These are phyloP conservation scores for Sphenopsis melanotis DNA, from an alignment of 2,797 vertebrate genomes.

Conservation along the genomic window DNA sequence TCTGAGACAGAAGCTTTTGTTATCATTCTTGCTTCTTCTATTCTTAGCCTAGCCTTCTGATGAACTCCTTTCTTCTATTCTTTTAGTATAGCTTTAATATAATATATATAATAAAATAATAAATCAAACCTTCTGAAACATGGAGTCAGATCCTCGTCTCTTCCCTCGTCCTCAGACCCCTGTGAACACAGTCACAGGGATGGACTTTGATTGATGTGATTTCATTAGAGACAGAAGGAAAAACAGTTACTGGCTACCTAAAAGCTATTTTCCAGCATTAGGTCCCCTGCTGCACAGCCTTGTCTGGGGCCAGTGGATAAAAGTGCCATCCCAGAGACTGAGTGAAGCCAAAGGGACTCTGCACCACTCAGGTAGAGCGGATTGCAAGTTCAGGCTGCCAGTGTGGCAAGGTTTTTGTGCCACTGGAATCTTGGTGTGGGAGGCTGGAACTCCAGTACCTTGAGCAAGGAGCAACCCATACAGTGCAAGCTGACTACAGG, in stretches of 20 bases:
- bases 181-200: background rate
- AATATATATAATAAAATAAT: no score
- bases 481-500: background rate
- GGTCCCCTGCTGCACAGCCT: background rate
- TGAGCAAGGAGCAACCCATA: background rate
- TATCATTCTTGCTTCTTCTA: no score
- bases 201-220: background rate
- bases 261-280: conserved; percentile 8
- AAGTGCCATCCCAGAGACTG: background rate
- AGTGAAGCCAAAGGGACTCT: background rate
- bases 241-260: background rate
- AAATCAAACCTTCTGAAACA: no score
- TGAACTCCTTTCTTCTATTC: no score
- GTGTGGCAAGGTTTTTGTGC: background rate
- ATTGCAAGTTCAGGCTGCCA: background rate
- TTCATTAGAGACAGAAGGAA: conserved; percentile 26
- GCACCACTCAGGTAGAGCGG: background rate
- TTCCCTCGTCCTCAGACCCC: no score
- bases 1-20: no score
- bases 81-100: no score
- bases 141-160: no score
- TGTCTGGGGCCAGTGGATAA: background rate
- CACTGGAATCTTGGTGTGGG: background rate
- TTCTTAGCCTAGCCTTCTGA: no score
- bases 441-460: background rate